Evolutionary conservation across 2,113 vertebrate species (phyloP), one percentile per base, ranked within the genome.

Genomic region (Epinephelus moara): DNA sequence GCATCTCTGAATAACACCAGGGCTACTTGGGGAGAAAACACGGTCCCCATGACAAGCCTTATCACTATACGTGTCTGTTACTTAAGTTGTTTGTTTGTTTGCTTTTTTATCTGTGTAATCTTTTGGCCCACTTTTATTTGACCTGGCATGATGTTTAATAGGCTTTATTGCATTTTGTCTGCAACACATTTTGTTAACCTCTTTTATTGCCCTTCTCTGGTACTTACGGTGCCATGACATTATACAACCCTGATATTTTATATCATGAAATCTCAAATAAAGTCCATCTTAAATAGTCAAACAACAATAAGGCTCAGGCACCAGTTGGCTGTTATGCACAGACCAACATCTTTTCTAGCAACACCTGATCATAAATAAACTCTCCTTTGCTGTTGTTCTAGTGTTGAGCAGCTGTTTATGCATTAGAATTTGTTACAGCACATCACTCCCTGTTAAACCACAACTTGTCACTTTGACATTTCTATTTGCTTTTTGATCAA

Each of bases 1-100:
- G 59, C 69, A 73, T 80, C 52, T 84, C 72, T 88, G 86, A 87
- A 88, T 79, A 82, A 70, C 77, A 86, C 67, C 37, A 19, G 62
- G 53, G 59, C 74, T 49, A 30, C 47, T 40, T 71, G 33, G 47
- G 25, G 17, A 52, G 19, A 25, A 84, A 85, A 73, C 68, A 60
- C 18, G 18, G 52, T 75, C 56, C 71, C 45, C 61, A 73, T 78
- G 45, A 69, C 23, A 17, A 78, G 47, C 42, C 52, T 78, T 33
- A 18, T 63, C 25, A 50, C 70, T 50, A n/a, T 11, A 64, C 61
- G 56, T 47, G 30, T 53, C 47, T 57, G 14, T 57, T 78, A 79
- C 27, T 56, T 59, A 75, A 82, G 21, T 60, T 68, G 15, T 57
- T 33, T 68, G 10, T 70, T 67, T 64, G 25, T 19, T 1, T 21